Percentiles rank a stretch among this genome's conserved stretches.
These are phyloP conservation scores for Pelodiscus sinensis DNA, from an alignment of 2,113 vertebrate genomes.

Conservation along the genomic window DNA sequence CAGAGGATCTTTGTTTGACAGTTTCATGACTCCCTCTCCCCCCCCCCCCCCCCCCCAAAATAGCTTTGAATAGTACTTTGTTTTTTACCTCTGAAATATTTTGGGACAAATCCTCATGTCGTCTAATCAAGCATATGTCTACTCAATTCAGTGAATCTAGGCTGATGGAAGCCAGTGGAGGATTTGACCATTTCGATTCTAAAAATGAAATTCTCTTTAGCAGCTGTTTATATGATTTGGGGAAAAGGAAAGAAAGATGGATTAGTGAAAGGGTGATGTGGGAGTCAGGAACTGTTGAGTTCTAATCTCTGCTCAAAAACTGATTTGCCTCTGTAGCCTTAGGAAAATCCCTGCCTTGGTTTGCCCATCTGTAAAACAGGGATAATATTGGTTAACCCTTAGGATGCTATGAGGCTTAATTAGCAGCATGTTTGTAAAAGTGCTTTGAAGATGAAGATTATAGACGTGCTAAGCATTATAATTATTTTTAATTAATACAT, in stretches of 20 bases:
- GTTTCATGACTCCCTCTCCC: not conserved
- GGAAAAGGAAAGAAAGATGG: not conserved
- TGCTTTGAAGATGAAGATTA: not conserved
- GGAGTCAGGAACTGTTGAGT: slow-evolving; percentile 15
- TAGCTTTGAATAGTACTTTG: not conserved
- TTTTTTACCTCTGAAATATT: not conserved
- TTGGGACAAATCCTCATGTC: not conserved
- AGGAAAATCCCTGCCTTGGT: not conserved
- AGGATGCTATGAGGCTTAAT: slow-evolving; percentile 48
- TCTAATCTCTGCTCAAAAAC: not conserved
- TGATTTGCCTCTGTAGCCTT: not conserved
- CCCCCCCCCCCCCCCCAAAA: not conserved
- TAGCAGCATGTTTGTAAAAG: slow-evolving; percentile 27
- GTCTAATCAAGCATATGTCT: not conserved
- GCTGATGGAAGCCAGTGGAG: not conserved
- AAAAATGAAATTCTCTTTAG: slow-evolving; percentile 26
- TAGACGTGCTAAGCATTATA: slow-evolving; percentile 53
- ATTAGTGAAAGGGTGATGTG: not conserved
- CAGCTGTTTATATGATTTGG: not conserved
- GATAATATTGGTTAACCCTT: slow-evolving; percentile 6
- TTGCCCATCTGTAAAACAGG: slow-evolving; percentile 19
- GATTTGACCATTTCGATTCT: not conserved
- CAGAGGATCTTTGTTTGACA: not conserved
- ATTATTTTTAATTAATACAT: slow-evolving; percentile 64
- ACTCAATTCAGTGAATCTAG: not conserved